Percentiles rank a stretch among this genome's conserved stretches.
phyloP scores from a whole-genome alignment of 2,797 vertebrate species.

The Myotis findleyi region DNA sequence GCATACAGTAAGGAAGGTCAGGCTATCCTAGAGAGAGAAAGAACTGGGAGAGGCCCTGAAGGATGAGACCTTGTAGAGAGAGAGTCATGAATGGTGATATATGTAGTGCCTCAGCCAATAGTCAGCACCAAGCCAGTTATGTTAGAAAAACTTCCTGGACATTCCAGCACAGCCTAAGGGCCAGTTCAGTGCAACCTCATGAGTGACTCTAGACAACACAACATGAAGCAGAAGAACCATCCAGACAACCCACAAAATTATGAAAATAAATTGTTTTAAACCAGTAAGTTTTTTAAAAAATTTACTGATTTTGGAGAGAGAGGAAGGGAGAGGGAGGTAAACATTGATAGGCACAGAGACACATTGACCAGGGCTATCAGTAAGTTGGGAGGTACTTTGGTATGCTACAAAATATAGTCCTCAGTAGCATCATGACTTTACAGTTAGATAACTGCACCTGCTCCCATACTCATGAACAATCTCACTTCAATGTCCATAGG shows the following conservation, averaged over 20 bases:
- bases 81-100: background rate
- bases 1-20: background rate
- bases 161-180: background rate
- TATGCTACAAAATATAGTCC: background rate
- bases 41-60: background rate
- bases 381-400: background rate
- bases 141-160: background rate
- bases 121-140: background rate
- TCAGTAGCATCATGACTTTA: background rate
- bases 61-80: background rate
- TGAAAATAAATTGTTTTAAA: background rate
- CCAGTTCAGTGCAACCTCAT: background rate
- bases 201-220: background rate
- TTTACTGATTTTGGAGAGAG: background rate
- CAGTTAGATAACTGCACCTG: background rate
- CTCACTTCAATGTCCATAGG: background rate
- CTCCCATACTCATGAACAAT: background rate
- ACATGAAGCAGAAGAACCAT: background rate
- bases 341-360: background rate
- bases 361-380: background rate
- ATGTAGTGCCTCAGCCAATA: background rate
- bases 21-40: background rate
- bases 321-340: background rate
- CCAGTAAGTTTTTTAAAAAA: background rate
- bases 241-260: background rate